These are phyloP conservation scores for Spodoptera littoralis DNA, from an alignment of 2,888 invertebrate genomes.

Conservation along the genomic window DNA sequence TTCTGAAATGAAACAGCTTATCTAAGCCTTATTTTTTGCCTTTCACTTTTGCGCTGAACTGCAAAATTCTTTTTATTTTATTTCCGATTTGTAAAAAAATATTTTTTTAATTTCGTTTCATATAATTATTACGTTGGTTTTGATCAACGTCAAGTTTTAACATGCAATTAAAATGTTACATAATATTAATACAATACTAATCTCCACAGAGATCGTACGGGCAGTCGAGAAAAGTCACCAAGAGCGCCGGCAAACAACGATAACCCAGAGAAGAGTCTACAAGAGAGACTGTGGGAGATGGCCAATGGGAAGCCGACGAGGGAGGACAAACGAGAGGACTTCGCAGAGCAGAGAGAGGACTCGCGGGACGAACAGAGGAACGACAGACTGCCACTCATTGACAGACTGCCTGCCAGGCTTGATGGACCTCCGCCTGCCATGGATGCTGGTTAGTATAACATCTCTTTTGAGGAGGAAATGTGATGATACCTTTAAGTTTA, in stretches of 20 bases:
- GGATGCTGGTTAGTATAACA: conserved; percentile 46
- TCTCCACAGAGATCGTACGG: conserved; percentile 64
- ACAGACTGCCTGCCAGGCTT: conserved; percentile 43
- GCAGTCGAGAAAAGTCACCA: conserved; percentile 78
- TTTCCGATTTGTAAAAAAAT: too few relatives aligned
- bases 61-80: too few relatives aligned
- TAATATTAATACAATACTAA: conserved; percentile 1
- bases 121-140: too few relatives aligned
- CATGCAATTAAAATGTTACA: too few relatives aligned
- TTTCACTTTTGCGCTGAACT: too few relatives aligned
- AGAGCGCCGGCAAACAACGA: conserved; percentile 64
- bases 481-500: background rate
- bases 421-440: conserved; percentile 38
- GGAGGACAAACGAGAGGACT: conserved; percentile 50
- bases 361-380: conserved; percentile 32
- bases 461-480: background rate
- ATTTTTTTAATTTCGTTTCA: too few relatives aligned
- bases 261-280: conserved; percentile 81
- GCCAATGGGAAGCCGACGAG: conserved; percentile 79
- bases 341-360: conserved; percentile 28
- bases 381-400: conserved; percentile 46
- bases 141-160: too few relatives aligned
- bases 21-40: too few relatives aligned
- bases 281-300: conserved; percentile 87
- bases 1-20: too few relatives aligned